Evolutionary conservation across 1,140 invertebrate species (phyloP).

Genomic region (Philotrypesis tridentata): DNA sequence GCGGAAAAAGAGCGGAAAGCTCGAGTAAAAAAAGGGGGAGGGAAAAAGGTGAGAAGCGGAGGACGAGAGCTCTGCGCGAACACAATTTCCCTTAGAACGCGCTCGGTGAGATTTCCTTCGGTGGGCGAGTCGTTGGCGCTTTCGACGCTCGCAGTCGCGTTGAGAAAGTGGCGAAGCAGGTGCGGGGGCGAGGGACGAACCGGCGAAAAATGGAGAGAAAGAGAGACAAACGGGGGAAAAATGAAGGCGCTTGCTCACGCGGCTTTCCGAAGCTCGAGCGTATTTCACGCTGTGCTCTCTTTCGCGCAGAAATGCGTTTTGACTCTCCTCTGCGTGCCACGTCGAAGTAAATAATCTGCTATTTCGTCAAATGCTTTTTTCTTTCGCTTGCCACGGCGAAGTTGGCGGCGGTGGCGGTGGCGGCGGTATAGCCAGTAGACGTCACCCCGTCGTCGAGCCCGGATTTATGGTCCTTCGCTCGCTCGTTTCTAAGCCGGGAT

Average conservation of each 20-base stretch:
- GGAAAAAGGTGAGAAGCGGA: constrained; percentile 19
- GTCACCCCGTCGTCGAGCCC: neutral
- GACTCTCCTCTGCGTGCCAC: constrained; percentile 40
- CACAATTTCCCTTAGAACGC: constrained; percentile 29
- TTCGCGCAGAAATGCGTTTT: constrained; percentile 52
- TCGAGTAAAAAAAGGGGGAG: neutral
- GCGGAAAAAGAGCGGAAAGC: neutral
- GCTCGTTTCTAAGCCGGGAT: constrained; percentile 9
- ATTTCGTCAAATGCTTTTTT: constrained; percentile 40
- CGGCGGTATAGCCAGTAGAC: no score
- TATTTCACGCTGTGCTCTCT: constrained; percentile 54
- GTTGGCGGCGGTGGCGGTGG: neutral
- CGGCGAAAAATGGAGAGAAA: neutral
- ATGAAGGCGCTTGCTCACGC: constrained; percentile 52
- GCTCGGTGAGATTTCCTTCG: constrained; percentile 30
- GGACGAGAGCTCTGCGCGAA: neutral
- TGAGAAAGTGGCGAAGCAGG: neutral
- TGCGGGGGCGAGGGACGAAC: neutral
- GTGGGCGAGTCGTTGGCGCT: constrained; percentile 39
- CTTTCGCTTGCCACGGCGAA: neutral
- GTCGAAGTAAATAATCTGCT: constrained; percentile 56
- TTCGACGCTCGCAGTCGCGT: constrained; percentile 12
- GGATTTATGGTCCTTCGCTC: constrained; percentile 5
- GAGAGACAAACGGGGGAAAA: constrained; percentile 57
- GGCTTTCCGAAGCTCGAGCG: constrained; percentile 51